Evolutionary conservation across 2,888 invertebrate genomes (phyloP), one percentile per base, ranked within the genome.

Genomic region (Operophtera brumata): DNA sequence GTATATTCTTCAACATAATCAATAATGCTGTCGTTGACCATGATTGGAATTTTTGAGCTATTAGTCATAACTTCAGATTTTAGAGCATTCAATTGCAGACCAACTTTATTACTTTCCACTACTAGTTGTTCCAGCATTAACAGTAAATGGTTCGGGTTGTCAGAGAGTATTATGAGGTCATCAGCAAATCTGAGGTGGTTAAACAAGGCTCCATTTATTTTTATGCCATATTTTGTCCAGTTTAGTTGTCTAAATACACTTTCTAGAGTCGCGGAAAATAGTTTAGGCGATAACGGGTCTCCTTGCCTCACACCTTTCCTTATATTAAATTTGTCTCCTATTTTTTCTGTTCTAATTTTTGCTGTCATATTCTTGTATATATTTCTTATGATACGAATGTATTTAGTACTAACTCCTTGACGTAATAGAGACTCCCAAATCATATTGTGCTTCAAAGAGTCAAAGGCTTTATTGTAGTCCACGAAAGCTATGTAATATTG

Each of bases 201-300:
- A 14, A 45, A 35, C 30, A 30, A 8, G 1, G 30, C 8, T 30
- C 30, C 30, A 9, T 30, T 30, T 30, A 30, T 30, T 30, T 30
- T 2, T 30, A 30, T 5, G 7, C 30, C 30, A 30, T 30, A 30
- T 2, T 30, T 30, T 7, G 1, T 30, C 30, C 30, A 30, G 30
- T 30, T 8, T 9, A 30, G 30, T 7, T 30, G 1, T 30, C 30
- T 30, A 30, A 36, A 36, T 36, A 13, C 13, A 13, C 28, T 40
- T 57, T 65, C 61, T n/a, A 62, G 37, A 1, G 61, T 59, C 7
- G 59, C 57, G 0, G 47, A 53, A 37, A 67, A 64, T 7, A 67
- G 53, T 30, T 42, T 42, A 0, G 42, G 42, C 2, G 41, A 41
- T 12, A 41, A 8, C 7, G 60, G 57, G 28, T 59, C 56, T 39